Evolutionary conservation across 2,888 invertebrate species (phyloP), one percentile per base, ranked within the genome.

Genomic region (Odontocolon sp.): DNA sequence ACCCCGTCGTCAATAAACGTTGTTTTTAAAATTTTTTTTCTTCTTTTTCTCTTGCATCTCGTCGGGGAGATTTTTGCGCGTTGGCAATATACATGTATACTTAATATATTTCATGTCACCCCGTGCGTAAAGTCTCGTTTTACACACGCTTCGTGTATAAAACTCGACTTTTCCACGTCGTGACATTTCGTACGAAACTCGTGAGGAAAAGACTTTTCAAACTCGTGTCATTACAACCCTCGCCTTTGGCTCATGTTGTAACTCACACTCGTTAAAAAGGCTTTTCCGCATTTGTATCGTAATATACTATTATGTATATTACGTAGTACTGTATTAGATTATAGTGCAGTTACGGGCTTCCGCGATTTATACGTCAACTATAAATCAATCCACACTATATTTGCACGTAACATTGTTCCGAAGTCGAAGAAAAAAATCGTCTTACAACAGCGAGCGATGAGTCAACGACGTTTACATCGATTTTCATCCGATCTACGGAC

Each of bases 401-500:
- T 23, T 54, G 33, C 21, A 45, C 63, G 33, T 56, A 63, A 63
- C 26, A 36, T 42, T 23, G 40, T 28, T 45, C 71, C 63, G 33
- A 52, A 52, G 31, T 56, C 70, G 45, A 69, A 28, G 26, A 40
- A 26, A 11, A n/a, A 57, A 57, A 23, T 50, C 40, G 16, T 47
- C 63, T 36, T 38, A 64, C 63, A 79, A 77, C 73, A 74, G 57
- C 59, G 68, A 80, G 56, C 40, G 57, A 57, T 40, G n/a, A n/a
- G 16, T 73, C 68, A 33, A 68, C 78, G 66, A 73, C 50, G 71
- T 64, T 38, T 57, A 47, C 26, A 14, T 54, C 38, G 18, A 21
- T 9, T 36, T 26, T 26, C 47, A 56, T 67, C 68, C 45, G 57
- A 69, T 71, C 71, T n/a, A 71, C 71, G 63, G 56, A 59, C 52